Evolutionary conservation across 2,113 vertebrate genomes (phyloP).

Genomic region (Channa argus): DNA sequence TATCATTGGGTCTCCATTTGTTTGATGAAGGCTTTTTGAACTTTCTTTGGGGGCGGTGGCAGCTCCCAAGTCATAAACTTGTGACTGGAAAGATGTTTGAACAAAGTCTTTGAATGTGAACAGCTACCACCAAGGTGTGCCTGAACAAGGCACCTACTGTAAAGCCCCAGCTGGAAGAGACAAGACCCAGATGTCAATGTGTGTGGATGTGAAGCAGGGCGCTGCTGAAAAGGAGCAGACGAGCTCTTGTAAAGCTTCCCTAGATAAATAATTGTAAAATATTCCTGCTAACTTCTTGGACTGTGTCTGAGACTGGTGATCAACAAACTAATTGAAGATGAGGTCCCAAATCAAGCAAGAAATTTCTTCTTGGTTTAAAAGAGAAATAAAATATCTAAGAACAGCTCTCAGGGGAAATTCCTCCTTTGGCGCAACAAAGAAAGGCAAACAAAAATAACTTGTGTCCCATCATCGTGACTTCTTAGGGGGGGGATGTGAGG

Average conservation of each 20-base stretch:
- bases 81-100: neutral
- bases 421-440: constrained; percentile 33
- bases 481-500: constrained; percentile 39
- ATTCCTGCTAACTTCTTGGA: constrained; percentile 22
- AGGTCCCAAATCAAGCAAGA: constrained; percentile 33
- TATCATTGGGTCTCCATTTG: constrained; percentile 32
- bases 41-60: neutral
- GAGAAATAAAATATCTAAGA: constrained; percentile 46
- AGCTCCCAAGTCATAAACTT: neutral
- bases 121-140: constrained; percentile 60
- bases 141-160: constrained; percentile 74
- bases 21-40: constrained; percentile 37
- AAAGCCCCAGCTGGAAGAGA: constrained; percentile 29
- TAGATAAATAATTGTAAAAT: constrained; percentile 54
- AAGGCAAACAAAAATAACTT: constrained; percentile 65
- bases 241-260: constrained; percentile 42
- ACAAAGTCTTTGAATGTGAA: constrained; percentile 35
- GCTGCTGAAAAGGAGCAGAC: constrained; percentile 12
- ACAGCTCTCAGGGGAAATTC: constrained; percentile 14
- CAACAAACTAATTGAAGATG: constrained; percentile 25
- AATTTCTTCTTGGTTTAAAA: constrained; percentile 55
- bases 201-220: constrained; percentile 13
- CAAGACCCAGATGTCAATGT: constrained; percentile 4
- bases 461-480: constrained; percentile 62
- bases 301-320: constrained; percentile 37